Evolutionary conservation across 1,140 invertebrate genomes (phyloP).

Genomic region (Drosophila asahinai): DNA sequence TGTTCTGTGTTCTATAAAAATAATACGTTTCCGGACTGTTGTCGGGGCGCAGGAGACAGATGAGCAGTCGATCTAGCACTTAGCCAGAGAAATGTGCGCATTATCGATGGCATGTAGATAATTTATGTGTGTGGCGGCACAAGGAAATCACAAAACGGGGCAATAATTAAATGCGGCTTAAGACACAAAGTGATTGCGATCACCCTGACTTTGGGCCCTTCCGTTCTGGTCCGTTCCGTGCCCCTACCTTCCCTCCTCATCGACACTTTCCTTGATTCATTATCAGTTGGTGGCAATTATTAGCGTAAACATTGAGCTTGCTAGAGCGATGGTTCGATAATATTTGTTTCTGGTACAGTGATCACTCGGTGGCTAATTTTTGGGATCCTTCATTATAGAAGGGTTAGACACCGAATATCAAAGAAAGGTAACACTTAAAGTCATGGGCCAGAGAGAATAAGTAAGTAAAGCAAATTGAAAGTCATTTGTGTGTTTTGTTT

Average conservation of each 20-base stretch:
- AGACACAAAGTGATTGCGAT: neutral
- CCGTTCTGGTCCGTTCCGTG: neutral
- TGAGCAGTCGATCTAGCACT: conserved; percentile 16
- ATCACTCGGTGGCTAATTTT: neutral
- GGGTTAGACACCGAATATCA: neutral
- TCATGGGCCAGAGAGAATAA: neutral
- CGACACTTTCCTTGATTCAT: conserved; percentile 1
- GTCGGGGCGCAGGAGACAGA: conserved; percentile 25
- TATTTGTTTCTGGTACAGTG: conserved; percentile 10
- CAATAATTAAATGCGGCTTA: conserved; percentile 37
- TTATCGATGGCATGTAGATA: conserved; percentile 21
- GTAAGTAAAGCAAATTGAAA: no score
- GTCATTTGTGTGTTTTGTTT: no score
- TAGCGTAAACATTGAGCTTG: conserved; percentile 25
- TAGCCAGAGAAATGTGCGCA: conserved; percentile 15
- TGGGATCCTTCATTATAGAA: neutral
- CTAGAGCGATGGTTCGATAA: conserved; percentile 48
- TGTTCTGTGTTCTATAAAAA: conserved; percentile 30
- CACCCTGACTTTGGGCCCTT: neutral
- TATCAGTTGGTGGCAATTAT: conserved; percentile 25
- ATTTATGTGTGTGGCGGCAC: conserved; percentile 18
- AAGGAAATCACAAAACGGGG: conserved; percentile 18
- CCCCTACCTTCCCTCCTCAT: neutral
- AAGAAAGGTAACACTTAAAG: neutral
- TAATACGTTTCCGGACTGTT: conserved; percentile 27